Evolutionary conservation across 2,797 vertebrate genomes (phyloP).

Genomic region (Discoglossus pictus): DNA sequence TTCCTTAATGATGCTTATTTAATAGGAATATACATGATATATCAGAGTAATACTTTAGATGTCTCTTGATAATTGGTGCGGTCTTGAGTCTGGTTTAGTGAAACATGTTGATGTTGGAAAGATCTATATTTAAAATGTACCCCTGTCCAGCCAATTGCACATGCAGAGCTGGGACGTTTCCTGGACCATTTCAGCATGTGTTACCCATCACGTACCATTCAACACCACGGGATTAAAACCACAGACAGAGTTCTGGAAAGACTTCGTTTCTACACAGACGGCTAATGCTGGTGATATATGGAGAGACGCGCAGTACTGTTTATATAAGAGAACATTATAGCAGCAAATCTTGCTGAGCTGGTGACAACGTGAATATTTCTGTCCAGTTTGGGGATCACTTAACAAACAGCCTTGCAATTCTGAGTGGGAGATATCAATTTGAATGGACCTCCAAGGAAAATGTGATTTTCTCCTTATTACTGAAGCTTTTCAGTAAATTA

Average conservation of each 20-base stretch:
- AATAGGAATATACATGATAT: constrained; percentile 19
- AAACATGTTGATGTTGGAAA: constrained; percentile 45
- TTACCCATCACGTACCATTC: constrained; percentile 33
- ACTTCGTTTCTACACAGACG: constrained; percentile 33
- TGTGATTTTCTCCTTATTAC: constrained; percentile 1
- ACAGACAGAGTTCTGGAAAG: constrained; percentile 22
- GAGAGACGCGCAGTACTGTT: constrained; percentile 17
- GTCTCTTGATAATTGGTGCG: constrained; percentile 15
- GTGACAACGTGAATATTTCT: constrained; percentile 42
- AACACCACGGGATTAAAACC: constrained; percentile 28
- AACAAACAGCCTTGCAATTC: constrained; percentile 11
- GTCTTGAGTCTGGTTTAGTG: constrained; percentile 38
- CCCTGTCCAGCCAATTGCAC: constrained; percentile 23
- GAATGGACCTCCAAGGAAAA: constrained; percentile 20
- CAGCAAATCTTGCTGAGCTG: constrained; percentile 41
- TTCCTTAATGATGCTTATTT: constrained; percentile 16
- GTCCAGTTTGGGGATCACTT: constrained; percentile 23
- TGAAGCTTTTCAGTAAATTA: neutral
- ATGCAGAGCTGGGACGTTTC: constrained; percentile 38
- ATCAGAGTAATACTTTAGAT: constrained; percentile 15
- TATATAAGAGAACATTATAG: constrained; percentile 35
- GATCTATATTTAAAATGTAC: constrained; percentile 43
- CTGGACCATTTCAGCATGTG: constrained; percentile 28
- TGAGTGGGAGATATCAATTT: constrained; percentile 28
- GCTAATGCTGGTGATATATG: constrained; percentile 33